These are phyloP conservation scores for Pelagia noctiluca DNA, from an alignment of 30 jellyfish, hydroid and myxozoan species.

Conservation along the genomic window DNA sequence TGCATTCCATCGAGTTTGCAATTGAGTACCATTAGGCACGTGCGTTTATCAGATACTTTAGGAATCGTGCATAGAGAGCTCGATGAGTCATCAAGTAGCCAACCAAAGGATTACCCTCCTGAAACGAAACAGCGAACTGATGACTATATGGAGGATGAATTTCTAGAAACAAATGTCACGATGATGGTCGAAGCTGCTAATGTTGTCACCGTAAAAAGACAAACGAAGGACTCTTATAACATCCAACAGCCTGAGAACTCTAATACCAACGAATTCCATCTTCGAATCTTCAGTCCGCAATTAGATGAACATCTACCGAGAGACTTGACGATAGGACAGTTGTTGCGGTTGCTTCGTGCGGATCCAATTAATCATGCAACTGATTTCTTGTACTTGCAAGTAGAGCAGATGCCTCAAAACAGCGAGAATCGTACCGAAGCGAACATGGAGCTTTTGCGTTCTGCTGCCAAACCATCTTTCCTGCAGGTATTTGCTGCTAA, in stretches of 20 bases:
- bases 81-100: too few species aligned
- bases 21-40: too few species aligned
- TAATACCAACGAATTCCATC: not conserved
- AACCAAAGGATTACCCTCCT: too few species aligned
- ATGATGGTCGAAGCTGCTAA: slow-evolving; percentile 60
- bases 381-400: not conserved
- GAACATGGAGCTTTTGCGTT: slow-evolving; percentile 17
- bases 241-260: not conserved
- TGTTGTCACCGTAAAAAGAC: slow-evolving; percentile 73
- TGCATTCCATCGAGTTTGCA: too few species aligned
- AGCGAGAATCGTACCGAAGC: slow-evolving; percentile 13
- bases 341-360: slow-evolving; percentile 51
- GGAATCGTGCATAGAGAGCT: too few species aligned
- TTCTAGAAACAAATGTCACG: not conserved
- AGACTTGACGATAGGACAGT: slow-evolving; percentile 72
- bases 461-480: slow-evolving; percentile 63
- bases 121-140: too few species aligned
- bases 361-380: not conserved
- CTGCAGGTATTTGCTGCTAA: slow-evolving; percentile 82
- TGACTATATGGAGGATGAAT: too few species aligned
- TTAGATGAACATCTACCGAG: slow-evolving; percentile 64
- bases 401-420: not conserved
- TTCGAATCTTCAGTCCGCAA: too few species aligned
- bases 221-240: slow-evolving; percentile 38
- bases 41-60: too few species aligned